Percentiles rank a stretch among this genome's conserved stretches.
These are phyloP conservation scores for Rhinogobius similis DNA, from an alignment of 2,113 vertebrate genomes.

Conservation along the genomic window DNA sequence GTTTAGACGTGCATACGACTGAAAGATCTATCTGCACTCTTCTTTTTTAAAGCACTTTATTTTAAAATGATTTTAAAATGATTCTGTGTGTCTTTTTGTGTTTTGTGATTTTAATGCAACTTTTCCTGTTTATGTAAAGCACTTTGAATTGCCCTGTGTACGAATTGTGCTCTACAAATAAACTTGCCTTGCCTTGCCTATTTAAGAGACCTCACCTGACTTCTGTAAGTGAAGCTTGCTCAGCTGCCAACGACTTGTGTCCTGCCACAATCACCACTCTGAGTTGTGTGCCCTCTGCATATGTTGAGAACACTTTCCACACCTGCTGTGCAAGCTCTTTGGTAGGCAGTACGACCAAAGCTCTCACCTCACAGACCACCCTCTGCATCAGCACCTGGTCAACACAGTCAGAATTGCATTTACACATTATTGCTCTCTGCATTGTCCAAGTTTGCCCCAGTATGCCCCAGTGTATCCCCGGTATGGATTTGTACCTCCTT, in stretches of 20 bases:
- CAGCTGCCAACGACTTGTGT: conserved; percentile 85
- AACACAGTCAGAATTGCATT: neutral
- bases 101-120: no score
- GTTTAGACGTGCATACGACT: no score
- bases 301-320: conserved; percentile 87
- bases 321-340: conserved; percentile 98
- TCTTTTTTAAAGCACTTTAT: no score
- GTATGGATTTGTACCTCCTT: neutral
- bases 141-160: no score
- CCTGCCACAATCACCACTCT: conserved; percentile 86
- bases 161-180: no score
- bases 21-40: no score
- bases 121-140: no score
- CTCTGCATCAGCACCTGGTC: conserved; percentile 83
- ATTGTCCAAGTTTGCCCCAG: neutral
- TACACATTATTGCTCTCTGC: neutral
- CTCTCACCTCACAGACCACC: conserved; percentile 86
- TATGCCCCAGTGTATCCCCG: neutral
- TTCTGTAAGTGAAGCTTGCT: conserved; percentile 85
- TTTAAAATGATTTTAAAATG: no score
- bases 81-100: no score
- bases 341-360: conserved; percentile 89
- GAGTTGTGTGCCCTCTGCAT: conserved; percentile 82
- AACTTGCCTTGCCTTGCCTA: no score
- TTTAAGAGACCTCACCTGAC: conserved; percentile 74